Evolutionary conservation across 2,797 vertebrate genomes (phyloP), one percentile per base, ranked within the genome.

Genomic region (Heteromormyrus szaboi): DNA sequence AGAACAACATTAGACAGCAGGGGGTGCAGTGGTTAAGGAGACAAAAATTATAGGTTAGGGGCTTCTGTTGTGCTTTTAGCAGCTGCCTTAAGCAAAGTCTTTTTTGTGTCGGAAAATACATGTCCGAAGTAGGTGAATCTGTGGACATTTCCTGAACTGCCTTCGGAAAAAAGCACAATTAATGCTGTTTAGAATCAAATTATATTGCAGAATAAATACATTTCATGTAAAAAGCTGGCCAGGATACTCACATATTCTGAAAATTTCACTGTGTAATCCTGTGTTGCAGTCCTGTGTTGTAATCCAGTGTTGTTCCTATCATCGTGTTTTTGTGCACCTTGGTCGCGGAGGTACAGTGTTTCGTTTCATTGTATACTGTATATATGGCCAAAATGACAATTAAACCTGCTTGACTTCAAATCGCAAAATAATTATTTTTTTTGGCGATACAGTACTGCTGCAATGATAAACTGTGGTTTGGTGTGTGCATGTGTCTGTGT

Each of bases 21-120:
- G 76, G 41, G 76, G 76, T n/a, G 76, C 76, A 81, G 76, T 81
- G 76, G 37, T 81, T 81, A 81, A 46, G 76, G 76, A 44, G 19
- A 81, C 76, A 46, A 81, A 81, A 46, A 81, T 81, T 81, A 81
- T 41, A 81, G 76, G 37, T 46, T 81, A n/a, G 41, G 37, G 76
- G 41, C 19, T 7, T 41, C 76, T 81, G 41, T 44, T 81, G 76
- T 46, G 76, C 19, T 81, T 81, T 81, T 81, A 81, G 76, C 76
- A 81, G 76, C 76, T 81, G 76, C 41, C 76, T 81, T 81, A 72
- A 41, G 76, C 17, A 46, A 22, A 44, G 41, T n/a, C 37, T 81
- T 81, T 46, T 76, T 76, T 76, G 68, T 33, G 68, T 37, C 14
- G 1, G 68, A 76, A 76, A 76, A 76, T 29, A 6, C 33, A 37